Evolutionary conservation across 2,888 invertebrate genomes (phyloP).

Genomic region (Isotomurus palustris): DNA sequence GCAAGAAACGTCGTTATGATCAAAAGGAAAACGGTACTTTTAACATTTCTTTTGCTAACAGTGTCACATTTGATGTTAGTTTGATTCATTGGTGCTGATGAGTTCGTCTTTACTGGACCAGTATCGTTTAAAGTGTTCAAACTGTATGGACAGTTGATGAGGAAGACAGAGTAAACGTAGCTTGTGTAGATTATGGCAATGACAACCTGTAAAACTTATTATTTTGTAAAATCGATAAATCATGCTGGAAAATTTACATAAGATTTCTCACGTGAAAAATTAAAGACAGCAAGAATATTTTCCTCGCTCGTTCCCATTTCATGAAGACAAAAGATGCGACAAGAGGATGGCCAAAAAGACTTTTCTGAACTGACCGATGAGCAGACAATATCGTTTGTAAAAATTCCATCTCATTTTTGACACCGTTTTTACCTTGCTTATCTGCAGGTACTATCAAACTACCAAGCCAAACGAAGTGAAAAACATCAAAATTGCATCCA

Average conservation of each 20-base stretch:
- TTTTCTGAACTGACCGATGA: not conserved
- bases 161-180: not conserved
- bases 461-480: too few relatives aligned
- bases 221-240: not conserved
- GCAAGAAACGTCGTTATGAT: not conserved
- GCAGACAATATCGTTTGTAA: not conserved
- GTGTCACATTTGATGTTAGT: too few relatives aligned
- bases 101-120: not conserved
- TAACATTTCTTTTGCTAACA: not conserved
- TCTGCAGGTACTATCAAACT: too few relatives aligned
- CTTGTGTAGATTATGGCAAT: not conserved
- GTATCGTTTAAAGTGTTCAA: not conserved
- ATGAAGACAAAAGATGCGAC: constrained; percentile 9
- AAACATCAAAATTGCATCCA: too few relatives aligned
- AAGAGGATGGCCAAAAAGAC: constrained; percentile 7
- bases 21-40: not conserved
- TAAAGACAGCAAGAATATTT: not conserved
- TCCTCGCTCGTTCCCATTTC: constrained; percentile 6
- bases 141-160: constrained; percentile 1
- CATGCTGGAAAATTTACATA: not conserved
- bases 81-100: too few relatives aligned
- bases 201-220: not conserved
- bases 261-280: not conserved
- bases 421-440: too few relatives aligned
- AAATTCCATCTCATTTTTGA: constrained; percentile 12